phyloP scores from a whole-genome alignment of 2,113 vertebrate species.

The Leptobrachium leishanense region DNA sequence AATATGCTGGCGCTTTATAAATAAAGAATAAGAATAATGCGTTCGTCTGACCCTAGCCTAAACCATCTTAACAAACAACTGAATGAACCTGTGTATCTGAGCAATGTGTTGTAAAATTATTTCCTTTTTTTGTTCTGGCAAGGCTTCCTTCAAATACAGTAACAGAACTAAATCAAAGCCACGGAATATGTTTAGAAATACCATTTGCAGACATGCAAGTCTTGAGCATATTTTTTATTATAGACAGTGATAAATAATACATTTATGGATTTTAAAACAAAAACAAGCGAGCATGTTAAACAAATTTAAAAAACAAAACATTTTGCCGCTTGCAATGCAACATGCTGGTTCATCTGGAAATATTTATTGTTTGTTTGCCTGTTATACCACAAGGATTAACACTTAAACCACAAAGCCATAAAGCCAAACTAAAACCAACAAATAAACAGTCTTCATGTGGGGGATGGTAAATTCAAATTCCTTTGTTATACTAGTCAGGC shows the following conservation, averaged over 20 bases:
- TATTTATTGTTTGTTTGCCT: conserved; percentile 18
- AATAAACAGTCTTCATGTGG: conserved; percentile 2
- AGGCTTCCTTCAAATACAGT: no score
- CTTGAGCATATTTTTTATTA: not conserved
- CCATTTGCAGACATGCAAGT: not conserved
- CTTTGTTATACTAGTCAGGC: not conserved
- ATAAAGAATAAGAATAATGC: no score
- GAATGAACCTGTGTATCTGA: no score
- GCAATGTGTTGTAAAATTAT: no score
- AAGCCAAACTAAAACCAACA: not conserved
- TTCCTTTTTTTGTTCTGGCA: no score
- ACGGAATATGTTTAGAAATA: no score
- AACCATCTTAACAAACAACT: no score
- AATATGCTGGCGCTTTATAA: no score
- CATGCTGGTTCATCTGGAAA: not conserved
- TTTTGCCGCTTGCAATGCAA: not conserved
- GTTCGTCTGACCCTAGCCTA: no score
- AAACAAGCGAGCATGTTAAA: not conserved
- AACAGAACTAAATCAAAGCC: no score
- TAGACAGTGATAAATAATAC: no score
- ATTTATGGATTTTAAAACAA: no score
- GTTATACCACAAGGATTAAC: conserved; percentile 3
- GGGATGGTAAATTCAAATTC: not conserved
- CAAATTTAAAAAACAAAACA: not conserved
- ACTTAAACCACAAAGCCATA: conserved; percentile 10